phyloP scores from a whole-genome alignment of 2,797 vertebrate species.

The Hylomyscus alleni region DNA sequence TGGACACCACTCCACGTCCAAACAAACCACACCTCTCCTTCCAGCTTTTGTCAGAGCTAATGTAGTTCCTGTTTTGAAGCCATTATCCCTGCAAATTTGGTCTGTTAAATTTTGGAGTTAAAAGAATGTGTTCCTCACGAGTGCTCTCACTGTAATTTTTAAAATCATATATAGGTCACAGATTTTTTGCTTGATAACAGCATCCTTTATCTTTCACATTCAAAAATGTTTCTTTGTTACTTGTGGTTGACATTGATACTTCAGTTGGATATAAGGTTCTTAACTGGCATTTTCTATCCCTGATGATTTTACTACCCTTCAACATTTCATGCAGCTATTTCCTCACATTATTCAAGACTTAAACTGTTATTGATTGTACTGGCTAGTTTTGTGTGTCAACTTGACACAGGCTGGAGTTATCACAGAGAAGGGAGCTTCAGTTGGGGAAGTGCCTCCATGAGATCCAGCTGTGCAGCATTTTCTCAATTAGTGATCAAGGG shows the following conservation, averaged over 20 bases:
- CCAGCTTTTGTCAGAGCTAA: not conserved
- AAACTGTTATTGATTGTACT: not conserved
- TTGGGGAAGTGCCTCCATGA: too few relatives aligned
- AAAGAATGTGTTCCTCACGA: not conserved
- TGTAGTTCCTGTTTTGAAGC: not conserved
- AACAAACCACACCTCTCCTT: not conserved
- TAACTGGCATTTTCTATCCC: not conserved
- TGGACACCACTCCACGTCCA: not conserved
- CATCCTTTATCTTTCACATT: not conserved
- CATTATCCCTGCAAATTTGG: not conserved
- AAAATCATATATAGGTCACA: not conserved
- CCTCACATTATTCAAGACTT: not conserved
- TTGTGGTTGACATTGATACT: not conserved
- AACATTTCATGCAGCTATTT: not conserved
- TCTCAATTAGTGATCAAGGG: too few relatives aligned
- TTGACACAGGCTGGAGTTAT: too few relatives aligned
- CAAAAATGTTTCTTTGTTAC: not conserved
- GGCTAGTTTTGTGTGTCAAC: too few relatives aligned
- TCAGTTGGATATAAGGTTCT: not conserved
- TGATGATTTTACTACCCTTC: not conserved
- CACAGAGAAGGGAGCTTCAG: too few relatives aligned
- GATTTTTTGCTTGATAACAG: not conserved
- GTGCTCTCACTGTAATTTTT: constrained; percentile 24
- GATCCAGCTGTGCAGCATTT: too few relatives aligned
- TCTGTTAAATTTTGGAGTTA: not conserved